A percentile compares a stretch with the other conserved stretches of the same genome.
These are phyloP conservation scores for Netelia virgata DNA, from an alignment of 2,888 invertebrate genomes.

Conservation along the genomic window DNA sequence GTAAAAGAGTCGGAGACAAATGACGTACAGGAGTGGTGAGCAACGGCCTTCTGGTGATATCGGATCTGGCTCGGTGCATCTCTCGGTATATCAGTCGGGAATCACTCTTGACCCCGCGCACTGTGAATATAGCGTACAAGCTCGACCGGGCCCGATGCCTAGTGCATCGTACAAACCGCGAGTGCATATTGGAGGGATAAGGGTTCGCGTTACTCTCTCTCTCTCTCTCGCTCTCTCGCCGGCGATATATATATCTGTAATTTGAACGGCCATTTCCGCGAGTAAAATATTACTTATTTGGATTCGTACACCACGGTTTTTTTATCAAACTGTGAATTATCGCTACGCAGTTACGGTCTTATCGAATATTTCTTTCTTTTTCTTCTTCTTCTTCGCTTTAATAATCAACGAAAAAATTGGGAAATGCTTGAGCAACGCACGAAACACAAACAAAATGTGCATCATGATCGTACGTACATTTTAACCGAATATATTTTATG, in stretches of 20 bases:
- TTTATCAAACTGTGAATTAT: neutral
- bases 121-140: slow-evolving; percentile 57
- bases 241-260: neutral
- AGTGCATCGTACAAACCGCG: slow-evolving; percentile 34
- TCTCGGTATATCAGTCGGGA: slow-evolving; percentile 77
- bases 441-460: too few species aligned
- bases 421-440: too few species aligned
- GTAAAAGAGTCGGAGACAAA: slow-evolving; percentile 82
- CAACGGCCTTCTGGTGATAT: slow-evolving; percentile 81
- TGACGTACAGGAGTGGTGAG: slow-evolving; percentile 83
- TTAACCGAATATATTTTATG: neutral
- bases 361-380: neutral
- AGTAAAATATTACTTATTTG: neutral
- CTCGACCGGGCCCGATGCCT: slow-evolving; percentile 39
- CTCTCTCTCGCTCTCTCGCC: slow-evolving; percentile 19
- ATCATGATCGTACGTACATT: neutral
- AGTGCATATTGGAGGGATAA: slow-evolving; percentile 31
- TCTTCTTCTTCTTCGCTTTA: too few species aligned
- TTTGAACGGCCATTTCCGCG: neutral
- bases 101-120: slow-evolving; percentile 74
- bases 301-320: neutral
- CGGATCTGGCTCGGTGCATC: slow-evolving; percentile 79
- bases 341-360: neutral
- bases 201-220: slow-evolving; percentile 26
- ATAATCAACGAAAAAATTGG: too few species aligned